Base-by-base conservation (phyloP, 53 echinoderm and acorn worm species). In the Temnopleurus reevesii region DNA sequence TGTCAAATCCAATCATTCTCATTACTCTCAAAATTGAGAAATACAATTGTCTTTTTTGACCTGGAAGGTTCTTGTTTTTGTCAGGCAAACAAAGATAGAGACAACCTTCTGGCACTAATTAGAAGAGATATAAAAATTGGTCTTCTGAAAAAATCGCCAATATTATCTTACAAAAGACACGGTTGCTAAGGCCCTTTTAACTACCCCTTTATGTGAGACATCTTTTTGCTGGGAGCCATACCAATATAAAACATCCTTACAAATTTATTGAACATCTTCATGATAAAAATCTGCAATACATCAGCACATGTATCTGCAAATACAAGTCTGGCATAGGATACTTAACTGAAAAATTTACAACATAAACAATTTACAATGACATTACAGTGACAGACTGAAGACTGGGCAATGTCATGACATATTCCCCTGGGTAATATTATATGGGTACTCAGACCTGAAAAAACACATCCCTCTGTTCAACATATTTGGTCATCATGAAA, bases 321-420 rank as follows among this genome's bases (percentile, higher is more conserved):
- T 71, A 71, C 71, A 21, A 41, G 41, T 41, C 71, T 71, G 71
- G 41, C 71, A 71, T 38, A 41, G 30, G 79, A 79, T 79, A 79
- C 79, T 79, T 79, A 28, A 21, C 15, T 25, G 79, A 49, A 44
- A 49, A 79, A 49, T 79, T 79, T 79, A 79, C 46, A 47, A 49
- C 79, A 79, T 79, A 49, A 79, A 79, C 79, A 79, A 79, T 79
- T 46, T 79, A 49, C 51, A 18, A 29, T 79, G 79, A 79, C 79
- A 79, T 79, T 26, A 29, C 47, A 4, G 44, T 79, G 79, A 79
- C 79, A 79, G n/a, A 49, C 45, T 46, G 27, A 79, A 47, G 29
- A 17, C 46, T 49, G 46, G 24, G 24, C 79, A 79, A 79, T 79
- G 79, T 79, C 79, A 79, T 79, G 46, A 9, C 49, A 46, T 4